Base-by-base conservation (phyloP, 2,797 vertebrate genomes). In the Halcyon chelicuti region DNA sequence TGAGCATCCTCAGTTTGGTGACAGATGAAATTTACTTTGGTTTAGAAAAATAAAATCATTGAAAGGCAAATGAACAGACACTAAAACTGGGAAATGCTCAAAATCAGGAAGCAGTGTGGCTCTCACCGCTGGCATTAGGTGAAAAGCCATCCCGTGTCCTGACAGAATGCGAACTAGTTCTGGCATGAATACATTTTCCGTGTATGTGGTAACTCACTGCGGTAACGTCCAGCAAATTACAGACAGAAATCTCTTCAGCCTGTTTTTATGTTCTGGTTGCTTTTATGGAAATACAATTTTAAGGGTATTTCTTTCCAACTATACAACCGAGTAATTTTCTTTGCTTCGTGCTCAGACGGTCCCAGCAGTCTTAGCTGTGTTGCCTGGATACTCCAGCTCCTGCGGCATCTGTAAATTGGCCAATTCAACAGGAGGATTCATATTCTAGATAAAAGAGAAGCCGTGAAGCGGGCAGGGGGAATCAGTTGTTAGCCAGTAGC, bases 311-410 rank as follows among this genome's bases (percentile, higher is more conserved):
- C 94, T 89, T 95, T 93, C 83, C 75, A 88, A 5, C 62, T 77
- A 9, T 20, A 20, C 62, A 90, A 35, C n/a, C 33, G 91, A 91
- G 83, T 90, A 77, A 95, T 97, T 97, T 96, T 73, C 93, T 97
- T 86, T 66, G 63, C 89, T 93, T 90, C 92, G 87, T 91, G 86
- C 86, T 92, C 89, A 57, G 9, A 1, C 66, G 65, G 92, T 62
- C 88, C 71, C 85, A 78, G 95, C 93, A 96, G 73, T 40, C 95
- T 89, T 22, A 78, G 93, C 81, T 31, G 49, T 90, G 97, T 97
- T 97, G 97, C 96, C 95, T 97, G 55, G 97, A 95, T 96, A 97
- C 96, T 76, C 87, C 67, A 42, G 94, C 96, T 97, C 93, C 86
- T 93, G 89, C 42, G 14, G 94, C 93, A 97, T 95, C 97, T 94